Conservation (phyloP, 2,113 vertebrate genomes). For the Dicerorhinus sumatrensis region DNA sequence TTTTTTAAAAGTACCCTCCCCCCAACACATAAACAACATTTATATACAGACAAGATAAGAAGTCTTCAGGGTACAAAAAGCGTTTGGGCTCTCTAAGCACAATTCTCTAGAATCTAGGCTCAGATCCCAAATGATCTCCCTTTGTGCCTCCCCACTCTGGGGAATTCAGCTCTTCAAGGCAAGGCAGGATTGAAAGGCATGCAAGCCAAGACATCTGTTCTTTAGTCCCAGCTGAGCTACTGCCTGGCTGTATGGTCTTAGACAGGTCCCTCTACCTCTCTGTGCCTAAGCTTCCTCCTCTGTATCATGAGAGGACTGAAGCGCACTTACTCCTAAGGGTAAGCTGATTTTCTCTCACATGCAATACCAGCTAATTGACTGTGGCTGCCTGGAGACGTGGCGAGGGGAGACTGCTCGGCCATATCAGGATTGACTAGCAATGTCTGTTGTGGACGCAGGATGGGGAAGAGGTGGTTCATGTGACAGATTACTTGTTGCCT, state of each 20-base stretch:
- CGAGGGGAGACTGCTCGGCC: neutral
- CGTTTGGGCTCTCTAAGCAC: neutral
- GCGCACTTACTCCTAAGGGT: neutral
- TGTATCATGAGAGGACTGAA: neutral
- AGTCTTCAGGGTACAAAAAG: neutral
- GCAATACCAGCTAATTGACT: neutral
- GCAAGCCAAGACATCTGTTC: neutral
- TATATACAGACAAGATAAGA: neutral
- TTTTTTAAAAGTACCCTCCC: neutral
- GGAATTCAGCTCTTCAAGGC: neutral
- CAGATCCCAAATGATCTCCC: neutral
- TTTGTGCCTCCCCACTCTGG: neutral
- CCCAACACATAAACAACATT: neutral
- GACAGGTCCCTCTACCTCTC: neutral
- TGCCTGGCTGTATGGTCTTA: neutral
- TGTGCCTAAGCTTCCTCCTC: neutral
- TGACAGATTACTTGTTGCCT: neutral
- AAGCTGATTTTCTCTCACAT: neutral
- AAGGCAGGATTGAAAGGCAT: neutral
- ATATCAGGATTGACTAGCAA: neutral
- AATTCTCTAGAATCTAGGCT: constrained; percentile 19
- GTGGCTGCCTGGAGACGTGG: neutral
- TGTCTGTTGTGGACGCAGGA: neutral
- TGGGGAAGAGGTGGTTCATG: neutral
- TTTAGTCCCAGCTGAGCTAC: neutral